Conservation (phyloP, 1,140 invertebrate species). For the Chrysoperla carnea region DNA sequence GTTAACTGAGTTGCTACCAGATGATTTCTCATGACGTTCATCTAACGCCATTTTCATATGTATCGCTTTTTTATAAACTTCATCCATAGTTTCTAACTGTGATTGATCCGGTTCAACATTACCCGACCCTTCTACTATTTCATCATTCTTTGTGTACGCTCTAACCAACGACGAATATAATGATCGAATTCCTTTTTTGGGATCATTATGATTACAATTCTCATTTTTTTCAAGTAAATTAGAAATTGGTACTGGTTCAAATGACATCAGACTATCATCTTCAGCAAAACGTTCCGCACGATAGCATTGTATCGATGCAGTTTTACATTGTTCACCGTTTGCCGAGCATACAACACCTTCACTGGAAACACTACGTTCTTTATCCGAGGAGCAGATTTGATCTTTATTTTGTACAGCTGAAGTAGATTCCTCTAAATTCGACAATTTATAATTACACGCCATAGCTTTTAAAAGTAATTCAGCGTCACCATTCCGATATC, state of each 20-base stretch:
- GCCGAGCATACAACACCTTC: slow-evolving; percentile 18
- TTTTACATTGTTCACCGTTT: slow-evolving; percentile 17
- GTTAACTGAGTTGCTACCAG: slow-evolving; percentile 7
- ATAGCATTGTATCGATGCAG: slow-evolving; percentile 18
- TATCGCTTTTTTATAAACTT: slow-evolving; percentile 11
- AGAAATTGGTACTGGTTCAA: slow-evolving; percentile 2
- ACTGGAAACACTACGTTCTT: slow-evolving; percentile 8
- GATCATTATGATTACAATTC: slow-evolving; percentile 2
- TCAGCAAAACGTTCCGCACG: slow-evolving; percentile 6
- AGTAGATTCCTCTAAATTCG: slow-evolving; percentile 7
- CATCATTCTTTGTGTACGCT: slow-evolving; percentile 1
- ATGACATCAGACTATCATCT: neutral
- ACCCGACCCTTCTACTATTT: slow-evolving; percentile 8
- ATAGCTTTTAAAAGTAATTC: slow-evolving; percentile 34
- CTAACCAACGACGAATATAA: slow-evolving; percentile 12
- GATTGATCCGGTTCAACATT: slow-evolving; percentile 13
- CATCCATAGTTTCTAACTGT: slow-evolving; percentile 11
- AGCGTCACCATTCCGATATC: slow-evolving; percentile 31
- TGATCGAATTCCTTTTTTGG: neutral
- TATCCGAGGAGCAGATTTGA: slow-evolving; percentile 2
- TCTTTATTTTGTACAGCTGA: slow-evolving; percentile 5
- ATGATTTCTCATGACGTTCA: slow-evolving; percentile 10
- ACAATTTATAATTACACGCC: slow-evolving; percentile 31
- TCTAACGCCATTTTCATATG: slow-evolving; percentile 18
- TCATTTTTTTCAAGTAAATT: slow-evolving; percentile 6